Percentiles rank a stretch among this genome's conserved stretches.
Evolutionary conservation across 2,888 invertebrate genomes (phyloP).

Genomic region (Drosophila crucigera): DNA sequence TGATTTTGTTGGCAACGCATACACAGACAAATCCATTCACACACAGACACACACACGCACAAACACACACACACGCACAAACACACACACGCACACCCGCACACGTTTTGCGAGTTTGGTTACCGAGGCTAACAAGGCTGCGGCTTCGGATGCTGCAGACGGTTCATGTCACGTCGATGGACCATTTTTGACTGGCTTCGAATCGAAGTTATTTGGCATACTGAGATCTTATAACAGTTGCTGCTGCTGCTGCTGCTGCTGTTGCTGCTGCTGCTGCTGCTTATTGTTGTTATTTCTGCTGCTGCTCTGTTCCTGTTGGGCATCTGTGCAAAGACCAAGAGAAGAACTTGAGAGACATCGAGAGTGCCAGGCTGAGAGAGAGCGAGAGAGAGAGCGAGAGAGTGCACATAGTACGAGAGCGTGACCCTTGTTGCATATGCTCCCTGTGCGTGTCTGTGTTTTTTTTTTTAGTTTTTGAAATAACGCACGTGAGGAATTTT

Average conservation of each 20-base stretch:
- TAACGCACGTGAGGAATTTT: constrained; percentile 54
- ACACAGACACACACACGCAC: constrained; percentile 20
- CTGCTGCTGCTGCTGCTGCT: constrained; percentile 5
- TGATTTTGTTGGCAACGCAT: constrained; percentile 46
- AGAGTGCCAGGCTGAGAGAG: constrained; percentile 4
- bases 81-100: constrained; percentile 25
- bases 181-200: constrained; percentile 84
- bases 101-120: constrained; percentile 60
- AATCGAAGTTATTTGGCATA: constrained; percentile 60
- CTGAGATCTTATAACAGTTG: constrained; percentile 63
- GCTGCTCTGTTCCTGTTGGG: constrained; percentile 39
- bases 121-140: constrained; percentile 47
- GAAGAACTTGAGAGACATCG: not conserved
- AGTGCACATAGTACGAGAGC: constrained; percentile 23
- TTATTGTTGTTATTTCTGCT: constrained; percentile 11
- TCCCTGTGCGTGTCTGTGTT: not conserved
- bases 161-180: constrained; percentile 83
- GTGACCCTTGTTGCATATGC: constrained; percentile 66
- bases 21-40: constrained; percentile 25
- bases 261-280: constrained; percentile 12
- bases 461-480: constrained; percentile 10
- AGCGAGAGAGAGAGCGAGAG: constrained; percentile 5
- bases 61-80: constrained; percentile 9
- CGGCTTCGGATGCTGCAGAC: constrained; percentile 76
- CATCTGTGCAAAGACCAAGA: constrained; percentile 36